phyloP scores from a whole-genome alignment of 53 echinoderm and acorn worm genomes.

The Mesocentrotus franciscanus region DNA sequence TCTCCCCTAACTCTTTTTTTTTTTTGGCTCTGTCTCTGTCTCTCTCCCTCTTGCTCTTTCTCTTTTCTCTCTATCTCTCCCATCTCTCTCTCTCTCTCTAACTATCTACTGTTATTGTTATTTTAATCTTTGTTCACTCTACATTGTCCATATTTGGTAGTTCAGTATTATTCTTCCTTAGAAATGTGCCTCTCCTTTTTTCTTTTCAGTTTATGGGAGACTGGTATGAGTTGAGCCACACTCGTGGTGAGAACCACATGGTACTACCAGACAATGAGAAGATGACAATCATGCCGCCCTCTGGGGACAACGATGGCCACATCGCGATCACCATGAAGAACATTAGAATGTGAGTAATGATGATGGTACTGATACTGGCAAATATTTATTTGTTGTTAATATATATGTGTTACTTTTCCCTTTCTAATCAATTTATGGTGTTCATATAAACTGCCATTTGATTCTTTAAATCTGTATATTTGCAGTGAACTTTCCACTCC shows the following conservation, averaged over 20 bases:
- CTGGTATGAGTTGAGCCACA: slow-evolving; percentile 80
- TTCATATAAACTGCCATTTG: neutral
- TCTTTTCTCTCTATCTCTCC: neutral
- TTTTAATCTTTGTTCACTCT: no score
- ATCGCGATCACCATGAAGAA: slow-evolving; percentile 73
- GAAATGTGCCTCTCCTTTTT: neutral
- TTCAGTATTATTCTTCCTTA: neutral
- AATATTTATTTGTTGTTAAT: no score
- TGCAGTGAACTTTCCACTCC: neutral
- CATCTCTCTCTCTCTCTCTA: neutral
- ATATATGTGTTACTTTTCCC: no score
- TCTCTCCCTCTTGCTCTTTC: neutral
- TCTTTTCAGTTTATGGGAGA: slow-evolving; percentile 75
- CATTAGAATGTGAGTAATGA: slow-evolving; percentile 77
- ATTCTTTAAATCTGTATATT: neutral
- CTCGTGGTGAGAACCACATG: slow-evolving; percentile 23
- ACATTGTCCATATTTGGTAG: no score
- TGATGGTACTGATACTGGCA: neutral
- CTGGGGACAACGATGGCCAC: slow-evolving; percentile 47
- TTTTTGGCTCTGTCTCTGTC: neutral
- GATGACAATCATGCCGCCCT: slow-evolving; percentile 50
- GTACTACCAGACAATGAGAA: slow-evolving; percentile 71
- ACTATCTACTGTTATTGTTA: neutral
- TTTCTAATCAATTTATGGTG: neutral
- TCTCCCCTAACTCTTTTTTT: neutral